Evolutionary conservation across 1,140 invertebrate species (phyloP).

Genomic region (Riptortus pedestris): DNA sequence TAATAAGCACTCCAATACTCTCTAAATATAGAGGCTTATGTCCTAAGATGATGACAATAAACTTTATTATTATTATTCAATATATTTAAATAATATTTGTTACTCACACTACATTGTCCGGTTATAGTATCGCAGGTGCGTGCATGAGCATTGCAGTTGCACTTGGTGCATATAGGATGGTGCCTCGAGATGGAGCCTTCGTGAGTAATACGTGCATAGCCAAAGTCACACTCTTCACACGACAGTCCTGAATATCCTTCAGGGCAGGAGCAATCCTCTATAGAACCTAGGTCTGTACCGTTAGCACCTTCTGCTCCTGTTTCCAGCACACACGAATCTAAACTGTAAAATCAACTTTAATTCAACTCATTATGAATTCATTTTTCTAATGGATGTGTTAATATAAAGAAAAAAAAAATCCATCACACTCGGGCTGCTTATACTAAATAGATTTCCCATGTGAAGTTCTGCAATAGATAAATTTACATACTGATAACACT

Average conservation of each 20-base stretch:
- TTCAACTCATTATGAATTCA: slow-evolving; percentile 2
- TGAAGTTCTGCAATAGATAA: too few species aligned
- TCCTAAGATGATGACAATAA: too few species aligned
- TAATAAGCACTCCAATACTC: too few species aligned
- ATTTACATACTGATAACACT: too few species aligned
- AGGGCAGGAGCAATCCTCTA: slow-evolving; percentile 49
- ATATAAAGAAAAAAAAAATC: too few species aligned
- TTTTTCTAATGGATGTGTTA: too few species aligned
- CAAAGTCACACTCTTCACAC: slow-evolving; percentile 74
- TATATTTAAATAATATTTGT: too few species aligned
- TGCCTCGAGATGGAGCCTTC: slow-evolving; percentile 33
- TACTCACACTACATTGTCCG: slow-evolving; percentile 63
- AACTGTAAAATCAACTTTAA: slow-evolving; percentile 21
- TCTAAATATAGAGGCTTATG: too few species aligned
- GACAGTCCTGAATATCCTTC: slow-evolving; percentile 63
- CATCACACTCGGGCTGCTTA: too few species aligned
- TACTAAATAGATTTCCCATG: too few species aligned
- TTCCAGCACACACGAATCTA: slow-evolving; percentile 30
- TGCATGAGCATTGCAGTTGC: slow-evolving; percentile 82
- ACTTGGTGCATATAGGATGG: slow-evolving; percentile 62
- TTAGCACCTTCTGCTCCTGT: slow-evolving; percentile 26
- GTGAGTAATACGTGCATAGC: slow-evolving; percentile 47
- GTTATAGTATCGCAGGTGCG: slow-evolving; percentile 65
- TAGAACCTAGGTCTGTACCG: slow-evolving; percentile 28
- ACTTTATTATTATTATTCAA: too few species aligned